Evolutionary conservation across 2,113 vertebrate genomes (phyloP).

Genomic region (Engraulis encrasicolus): DNA sequence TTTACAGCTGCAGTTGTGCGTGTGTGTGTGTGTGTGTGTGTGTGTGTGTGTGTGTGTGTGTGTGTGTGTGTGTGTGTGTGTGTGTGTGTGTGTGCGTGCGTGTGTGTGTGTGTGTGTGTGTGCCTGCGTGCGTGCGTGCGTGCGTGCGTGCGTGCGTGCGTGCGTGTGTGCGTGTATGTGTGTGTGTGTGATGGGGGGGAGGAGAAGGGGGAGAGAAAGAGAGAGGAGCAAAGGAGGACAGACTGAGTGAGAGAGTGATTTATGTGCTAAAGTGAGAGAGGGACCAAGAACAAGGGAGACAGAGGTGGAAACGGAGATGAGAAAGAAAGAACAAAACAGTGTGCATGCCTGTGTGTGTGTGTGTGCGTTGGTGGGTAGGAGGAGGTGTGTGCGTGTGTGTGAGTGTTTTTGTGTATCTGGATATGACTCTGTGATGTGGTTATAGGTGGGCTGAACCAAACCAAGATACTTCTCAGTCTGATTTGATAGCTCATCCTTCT

Average conservation of each 20-base stretch:
- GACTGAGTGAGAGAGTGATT: no score
- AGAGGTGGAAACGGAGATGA: no score
- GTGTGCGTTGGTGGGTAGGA: no score
- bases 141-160: neutral
- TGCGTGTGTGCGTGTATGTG: neutral
- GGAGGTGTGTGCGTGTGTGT: neutral
- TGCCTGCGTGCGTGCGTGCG: neutral
- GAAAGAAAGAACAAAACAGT: no score
- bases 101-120: neutral
- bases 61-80: neutral
- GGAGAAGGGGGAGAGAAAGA: no score
- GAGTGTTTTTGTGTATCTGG: neutral
- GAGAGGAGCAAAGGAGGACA: no score
- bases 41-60: neutral
- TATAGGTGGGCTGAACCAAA: neutral
- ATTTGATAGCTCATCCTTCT: slow-evolving; percentile 6
- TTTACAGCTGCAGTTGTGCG: neutral
- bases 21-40: slow-evolving; percentile 5
- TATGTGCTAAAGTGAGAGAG: neutral
- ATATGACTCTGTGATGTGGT: neutral
- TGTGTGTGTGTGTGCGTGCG: neutral
- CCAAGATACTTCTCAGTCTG: neutral
- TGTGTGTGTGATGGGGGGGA: neutral
- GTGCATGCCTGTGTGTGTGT: neutral
- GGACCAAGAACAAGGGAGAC: no score